A percentile compares a stretch with the other conserved stretches of the same genome.
phyloP scores from a whole-genome alignment of 64 coral and sea anemone genomes.

The Cladopsammia gracilis region DNA sequence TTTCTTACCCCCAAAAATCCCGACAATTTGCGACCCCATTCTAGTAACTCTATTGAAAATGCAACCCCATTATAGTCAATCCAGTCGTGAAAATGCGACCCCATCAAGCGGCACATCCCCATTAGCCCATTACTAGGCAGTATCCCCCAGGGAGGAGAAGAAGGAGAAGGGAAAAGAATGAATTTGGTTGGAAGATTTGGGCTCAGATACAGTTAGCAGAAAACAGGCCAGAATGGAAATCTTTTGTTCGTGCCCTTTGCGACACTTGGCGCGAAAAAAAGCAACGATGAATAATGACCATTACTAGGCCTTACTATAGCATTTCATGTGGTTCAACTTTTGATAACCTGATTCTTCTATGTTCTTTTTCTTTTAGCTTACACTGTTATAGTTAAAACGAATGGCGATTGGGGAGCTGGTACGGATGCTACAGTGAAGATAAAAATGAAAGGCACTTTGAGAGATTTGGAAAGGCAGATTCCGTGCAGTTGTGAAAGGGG shows the following conservation, averaged over 20 bases:
- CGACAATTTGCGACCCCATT: no score
- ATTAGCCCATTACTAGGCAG: no score
- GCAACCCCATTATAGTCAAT: no score
- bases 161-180: neutral
- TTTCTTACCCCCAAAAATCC: no score
- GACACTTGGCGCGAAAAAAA: neutral
- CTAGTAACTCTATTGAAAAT: no score
- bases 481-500: neutral
- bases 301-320: no score
- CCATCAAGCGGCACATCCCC: no score
- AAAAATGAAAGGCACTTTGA: neutral
- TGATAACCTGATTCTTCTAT: no score
- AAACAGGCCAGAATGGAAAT: neutral
- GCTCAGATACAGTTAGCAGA: neutral
- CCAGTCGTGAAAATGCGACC: no score
- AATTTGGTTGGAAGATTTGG: no score
- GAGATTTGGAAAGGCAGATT: neutral
- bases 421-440: neutral
- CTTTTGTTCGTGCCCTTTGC: neutral
- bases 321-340: no score
- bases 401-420: neutral
- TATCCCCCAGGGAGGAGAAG: no score
- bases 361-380: neutral
- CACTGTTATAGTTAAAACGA: neutral
- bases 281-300: neutral